These are phyloP conservation scores for Taenioides sp. DNA, from an alignment of 2,797 vertebrate genomes.

Conservation along the genomic window DNA sequence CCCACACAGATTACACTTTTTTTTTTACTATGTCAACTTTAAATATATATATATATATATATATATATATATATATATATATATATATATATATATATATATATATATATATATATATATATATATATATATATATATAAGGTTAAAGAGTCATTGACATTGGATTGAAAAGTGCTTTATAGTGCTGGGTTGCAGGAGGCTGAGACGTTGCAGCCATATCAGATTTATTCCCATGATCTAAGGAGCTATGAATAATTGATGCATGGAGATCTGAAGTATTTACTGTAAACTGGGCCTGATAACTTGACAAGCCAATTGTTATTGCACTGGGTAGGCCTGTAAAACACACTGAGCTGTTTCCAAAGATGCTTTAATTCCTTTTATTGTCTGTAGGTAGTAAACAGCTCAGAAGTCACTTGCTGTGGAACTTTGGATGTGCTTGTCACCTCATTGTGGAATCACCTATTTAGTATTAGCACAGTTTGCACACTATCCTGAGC, in stretches of 20 bases:
- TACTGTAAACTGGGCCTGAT: slow-evolving; percentile 43
- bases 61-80: neutral
- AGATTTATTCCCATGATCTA: slow-evolving; percentile 42
- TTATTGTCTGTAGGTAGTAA: neutral
- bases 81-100: slow-evolving; percentile 2
- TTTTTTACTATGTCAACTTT: slow-evolving; percentile 1
- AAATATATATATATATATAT: slow-evolving; percentile 3
- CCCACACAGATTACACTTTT: neutral
- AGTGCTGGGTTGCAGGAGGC: slow-evolving; percentile 20
- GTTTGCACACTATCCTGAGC: slow-evolving; percentile 27
- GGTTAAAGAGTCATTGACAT: slow-evolving; percentile 28
- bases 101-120: slow-evolving; percentile 1
- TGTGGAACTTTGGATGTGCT: neutral
- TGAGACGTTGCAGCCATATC: slow-evolving; percentile 20
- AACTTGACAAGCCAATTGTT: slow-evolving; percentile 29
- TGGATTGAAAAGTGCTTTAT: slow-evolving; percentile 21
- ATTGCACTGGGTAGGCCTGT: slow-evolving; percentile 2
- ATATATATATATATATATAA: slow-evolving; percentile 8
- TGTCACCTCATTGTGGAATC: slow-evolving; percentile 43
- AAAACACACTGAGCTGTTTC: slow-evolving; percentile 9
- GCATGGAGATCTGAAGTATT: slow-evolving; percentile 42
- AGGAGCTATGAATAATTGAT: slow-evolving; percentile 60
- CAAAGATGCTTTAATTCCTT: slow-evolving; percentile 21
- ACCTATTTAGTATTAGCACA: slow-evolving; percentile 40
- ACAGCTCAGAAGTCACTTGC: neutral